These are phyloP conservation scores for Perdix hodgsoniae DNA, from an alignment of 2,797 vertebrate species.

Conservation along the genomic window DNA sequence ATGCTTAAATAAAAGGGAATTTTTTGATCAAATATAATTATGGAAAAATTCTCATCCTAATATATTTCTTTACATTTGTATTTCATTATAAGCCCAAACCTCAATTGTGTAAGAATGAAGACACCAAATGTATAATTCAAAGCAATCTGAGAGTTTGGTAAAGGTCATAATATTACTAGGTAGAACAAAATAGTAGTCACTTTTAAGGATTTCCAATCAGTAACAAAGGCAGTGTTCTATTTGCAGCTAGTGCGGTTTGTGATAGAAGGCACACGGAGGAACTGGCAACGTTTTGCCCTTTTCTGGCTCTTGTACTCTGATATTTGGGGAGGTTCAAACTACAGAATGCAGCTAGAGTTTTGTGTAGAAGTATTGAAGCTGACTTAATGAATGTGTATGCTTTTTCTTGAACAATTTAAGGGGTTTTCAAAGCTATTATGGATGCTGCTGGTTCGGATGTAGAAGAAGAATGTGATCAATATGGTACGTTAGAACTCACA, in stretches of 20 bases:
- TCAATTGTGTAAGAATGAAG: not conserved
- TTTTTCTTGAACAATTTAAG: conserved; percentile 73
- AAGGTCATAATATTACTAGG: not conserved
- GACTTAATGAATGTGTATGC: not conserved
- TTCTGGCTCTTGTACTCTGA: not conserved
- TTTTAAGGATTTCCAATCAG: not conserved
- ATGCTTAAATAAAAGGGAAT: not conserved
- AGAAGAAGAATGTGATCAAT: conserved; percentile 75
- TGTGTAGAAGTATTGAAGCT: not conserved
- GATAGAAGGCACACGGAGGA: not conserved
- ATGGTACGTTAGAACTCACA: conserved; percentile 76
- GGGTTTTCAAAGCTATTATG: conserved; percentile 91
- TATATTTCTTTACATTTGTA: not conserved
- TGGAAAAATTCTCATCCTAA: not conserved
- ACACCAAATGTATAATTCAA: not conserved
- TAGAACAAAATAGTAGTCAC: not conserved
- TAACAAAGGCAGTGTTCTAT: not conserved
- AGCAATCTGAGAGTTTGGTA: not conserved
- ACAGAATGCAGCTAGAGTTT: not conserved
- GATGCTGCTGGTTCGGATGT: conserved; percentile 84
- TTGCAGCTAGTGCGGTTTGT: not conserved
- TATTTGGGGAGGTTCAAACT: not conserved
- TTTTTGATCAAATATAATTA: not conserved
- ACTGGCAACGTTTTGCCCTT: not conserved
- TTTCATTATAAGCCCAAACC: not conserved